Conservation (phyloP, 2,113 vertebrate species). For the Lophochroa leadbeateri region DNA sequence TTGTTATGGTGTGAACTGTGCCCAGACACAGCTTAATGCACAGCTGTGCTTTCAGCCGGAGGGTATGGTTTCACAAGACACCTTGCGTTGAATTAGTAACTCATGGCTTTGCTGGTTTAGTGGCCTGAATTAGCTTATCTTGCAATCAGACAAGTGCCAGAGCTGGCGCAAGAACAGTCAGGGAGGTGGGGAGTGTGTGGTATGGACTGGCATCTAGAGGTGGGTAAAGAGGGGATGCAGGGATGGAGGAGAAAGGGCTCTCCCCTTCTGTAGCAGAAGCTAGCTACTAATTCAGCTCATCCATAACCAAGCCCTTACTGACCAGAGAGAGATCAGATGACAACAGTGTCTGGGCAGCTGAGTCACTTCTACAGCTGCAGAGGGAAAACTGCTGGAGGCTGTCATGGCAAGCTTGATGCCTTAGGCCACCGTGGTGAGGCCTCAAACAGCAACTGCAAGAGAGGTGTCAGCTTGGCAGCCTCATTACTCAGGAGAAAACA, state of each 20-base stretch:
- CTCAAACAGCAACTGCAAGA: not conserved
- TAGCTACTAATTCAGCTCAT: not conserved
- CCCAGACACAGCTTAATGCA: not conserved
- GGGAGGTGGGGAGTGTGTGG: not conserved
- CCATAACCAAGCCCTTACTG: not conserved
- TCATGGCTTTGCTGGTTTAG: not conserved
- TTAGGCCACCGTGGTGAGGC: not conserved
- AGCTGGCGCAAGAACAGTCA: fast-evolving
- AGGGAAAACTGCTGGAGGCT: not conserved
- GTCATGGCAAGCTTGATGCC: not conserved
- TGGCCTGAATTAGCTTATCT: not conserved
- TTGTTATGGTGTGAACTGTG: not conserved
- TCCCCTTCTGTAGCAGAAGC: not conserved
- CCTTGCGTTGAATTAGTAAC: not conserved
- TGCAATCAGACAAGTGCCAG: not conserved
- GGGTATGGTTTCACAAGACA: not conserved
- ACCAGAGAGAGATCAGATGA: not conserved
- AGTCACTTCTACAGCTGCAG: not conserved
- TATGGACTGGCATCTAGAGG: not conserved
- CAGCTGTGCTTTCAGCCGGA: not conserved
- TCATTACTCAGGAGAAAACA: not conserved
- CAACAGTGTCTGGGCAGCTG: not conserved
- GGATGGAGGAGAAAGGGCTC: not conserved
- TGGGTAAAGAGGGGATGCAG: not conserved
- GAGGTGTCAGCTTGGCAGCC: not conserved